A percentile compares a stretch with the other conserved stretches of the same genome.
Conservation (phyloP, 2,797 vertebrate species). For the Prionace glauca region DNA sequence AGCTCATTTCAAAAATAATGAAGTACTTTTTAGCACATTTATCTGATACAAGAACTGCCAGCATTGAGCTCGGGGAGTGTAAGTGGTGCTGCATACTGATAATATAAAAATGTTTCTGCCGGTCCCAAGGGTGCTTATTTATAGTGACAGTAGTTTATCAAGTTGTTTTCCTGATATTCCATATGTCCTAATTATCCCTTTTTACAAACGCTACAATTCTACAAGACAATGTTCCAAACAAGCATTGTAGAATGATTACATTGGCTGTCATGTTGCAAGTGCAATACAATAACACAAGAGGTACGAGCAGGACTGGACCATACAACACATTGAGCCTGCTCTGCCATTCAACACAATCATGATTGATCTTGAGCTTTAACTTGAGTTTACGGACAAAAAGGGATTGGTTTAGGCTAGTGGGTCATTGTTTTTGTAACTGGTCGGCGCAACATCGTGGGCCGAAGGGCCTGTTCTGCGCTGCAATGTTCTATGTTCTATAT, state of each 20-base stretch:
- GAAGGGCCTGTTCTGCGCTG: too few species aligned
- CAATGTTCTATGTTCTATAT: too few species aligned
- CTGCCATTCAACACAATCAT: too few species aligned
- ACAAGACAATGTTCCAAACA: conserved; percentile 7
- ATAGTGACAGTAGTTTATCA: neutral
- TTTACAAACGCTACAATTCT: neutral
- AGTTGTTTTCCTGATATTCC: neutral
- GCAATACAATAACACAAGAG: neutral
- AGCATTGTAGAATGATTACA: neutral
- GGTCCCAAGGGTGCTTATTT: neutral
- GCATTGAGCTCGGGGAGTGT: neutral
- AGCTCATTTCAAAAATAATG: neutral
- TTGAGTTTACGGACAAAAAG: too few species aligned
- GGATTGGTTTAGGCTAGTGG: too few species aligned
- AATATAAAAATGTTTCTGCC: neutral
- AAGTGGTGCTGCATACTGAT: neutral
- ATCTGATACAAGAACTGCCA: neutral
- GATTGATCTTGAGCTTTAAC: too few species aligned
- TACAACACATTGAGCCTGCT: too few species aligned
- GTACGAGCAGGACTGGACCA: too few species aligned
- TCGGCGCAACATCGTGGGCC: too few species aligned
- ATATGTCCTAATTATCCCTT: neutral
- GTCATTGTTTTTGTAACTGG: too few species aligned
- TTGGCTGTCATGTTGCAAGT: neutral
- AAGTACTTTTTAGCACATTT: neutral